These are phyloP conservation scores for Micoletzkya japonica DNA, from an alignment of 2,888 invertebrate species.

Conservation along the genomic window DNA sequence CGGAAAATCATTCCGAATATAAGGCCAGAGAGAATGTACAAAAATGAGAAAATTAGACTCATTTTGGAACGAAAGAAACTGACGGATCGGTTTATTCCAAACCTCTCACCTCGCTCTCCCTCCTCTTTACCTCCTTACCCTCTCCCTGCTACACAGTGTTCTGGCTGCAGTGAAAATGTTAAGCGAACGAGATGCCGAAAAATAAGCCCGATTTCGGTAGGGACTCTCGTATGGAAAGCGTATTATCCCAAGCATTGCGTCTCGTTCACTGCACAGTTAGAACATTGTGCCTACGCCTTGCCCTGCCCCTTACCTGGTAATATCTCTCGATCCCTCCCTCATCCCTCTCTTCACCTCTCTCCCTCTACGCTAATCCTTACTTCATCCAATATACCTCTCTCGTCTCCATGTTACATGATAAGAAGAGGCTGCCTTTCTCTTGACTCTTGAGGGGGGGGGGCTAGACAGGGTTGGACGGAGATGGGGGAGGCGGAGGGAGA, in stretches of 20 bases:
- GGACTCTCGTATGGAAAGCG: not conserved
- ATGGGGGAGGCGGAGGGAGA: not conserved
- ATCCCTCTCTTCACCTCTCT: not conserved
- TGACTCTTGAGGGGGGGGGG: not conserved
- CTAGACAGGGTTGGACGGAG: not conserved
- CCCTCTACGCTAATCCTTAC: slow-evolving; percentile 11
- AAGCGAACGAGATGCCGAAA: no score
- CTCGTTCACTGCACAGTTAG: no score
- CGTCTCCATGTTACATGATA: not conserved
- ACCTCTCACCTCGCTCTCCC: not conserved
- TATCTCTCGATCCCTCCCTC: not conserved
- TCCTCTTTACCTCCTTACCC: not conserved
- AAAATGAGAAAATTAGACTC: no score
- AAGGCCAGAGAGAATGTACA: no score
- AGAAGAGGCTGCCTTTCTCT: not conserved
- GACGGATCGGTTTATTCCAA: not conserved
- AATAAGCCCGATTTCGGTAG: no score
- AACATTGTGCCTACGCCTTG: no score
- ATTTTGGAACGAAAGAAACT: not conserved
- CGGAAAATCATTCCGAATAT: no score
- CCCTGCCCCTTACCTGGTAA: no score
- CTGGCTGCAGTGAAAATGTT: no score
- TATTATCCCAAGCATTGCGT: not conserved
- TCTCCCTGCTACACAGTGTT: not conserved
- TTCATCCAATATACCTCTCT: not conserved